Base-by-base conservation (phyloP, 2,113 vertebrate genomes). In the Ornithorhynchus anatinus region DNA sequence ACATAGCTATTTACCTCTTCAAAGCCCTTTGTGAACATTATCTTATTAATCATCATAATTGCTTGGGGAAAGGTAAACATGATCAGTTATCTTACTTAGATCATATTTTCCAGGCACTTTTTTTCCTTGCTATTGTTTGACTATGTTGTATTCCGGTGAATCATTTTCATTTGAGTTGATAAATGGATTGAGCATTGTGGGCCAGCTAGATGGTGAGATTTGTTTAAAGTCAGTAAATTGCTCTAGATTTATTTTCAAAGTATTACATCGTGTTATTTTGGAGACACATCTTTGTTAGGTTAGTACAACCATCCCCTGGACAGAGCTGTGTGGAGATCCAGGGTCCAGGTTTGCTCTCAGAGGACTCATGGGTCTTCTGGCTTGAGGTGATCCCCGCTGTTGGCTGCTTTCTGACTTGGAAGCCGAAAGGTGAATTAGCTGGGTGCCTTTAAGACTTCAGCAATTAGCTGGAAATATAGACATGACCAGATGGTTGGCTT, bases 31-130 rank as follows among this genome's bases (percentile, higher is more conserved):
- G 72, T 82, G 83, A 80, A 80, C 72, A 80, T 68, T 81, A 82
- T 84, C 83, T 77, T 75, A 80, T 81, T 88, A 81, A 80, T 82
- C 86, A 88, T 84, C 72, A 67, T 70, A 75, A 85, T 77, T 77
- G 80, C 78, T 79, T 70, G 80, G 75, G 67, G 83, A 70, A 88
- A 85, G 72, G 84, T 78, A 80, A 88, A 88, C 78, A 87, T 52
- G 69, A 60, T 75, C 75, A 72, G 75, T 84, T 85, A 85, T 88
- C 80, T 84, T 88, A 80, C 75, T 69, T 84, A 67, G 68, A 84
- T 75, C 70, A 44, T 78, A 82, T 84, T 88, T 81, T 72, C 67
- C 75, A 71, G 61, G 37, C 60, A 48, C 39, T 23, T 59, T 57
- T 83, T 40, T 14, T 72, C 13, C 47, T 72, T 81, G 72, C 84